Percentiles rank a stretch among this genome's conserved stretches.
Conservation (phyloP, 1,140 invertebrate species). For the Drosophila jambulina region DNA sequence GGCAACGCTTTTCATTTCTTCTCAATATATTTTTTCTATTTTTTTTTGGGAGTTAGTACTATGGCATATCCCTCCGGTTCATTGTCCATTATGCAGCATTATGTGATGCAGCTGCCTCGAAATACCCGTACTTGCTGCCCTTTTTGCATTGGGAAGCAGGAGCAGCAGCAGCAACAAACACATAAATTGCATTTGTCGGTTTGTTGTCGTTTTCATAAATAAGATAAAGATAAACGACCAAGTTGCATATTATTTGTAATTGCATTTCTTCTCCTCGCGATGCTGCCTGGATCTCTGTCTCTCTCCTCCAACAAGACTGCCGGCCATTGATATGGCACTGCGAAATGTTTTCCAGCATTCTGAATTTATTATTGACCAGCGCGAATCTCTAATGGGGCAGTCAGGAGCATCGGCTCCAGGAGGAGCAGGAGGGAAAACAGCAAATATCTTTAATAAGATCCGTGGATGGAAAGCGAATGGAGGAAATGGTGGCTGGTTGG, state of each 20-base stretch:
- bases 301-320: slow-evolving; percentile 48
- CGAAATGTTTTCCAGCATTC: slow-evolving; percentile 70
- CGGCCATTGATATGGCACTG: slow-evolving; percentile 68
- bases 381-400: slow-evolving; percentile 55
- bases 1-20: slow-evolving; percentile 71
- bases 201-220: slow-evolving; percentile 85
- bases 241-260: slow-evolving; percentile 85
- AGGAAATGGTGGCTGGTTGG: slow-evolving; percentile 14
- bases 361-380: slow-evolving; percentile 63
- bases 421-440: slow-evolving; percentile 2
- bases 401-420: not conserved
- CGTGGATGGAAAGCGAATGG: slow-evolving; percentile 25
- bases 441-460: slow-evolving; percentile 44
- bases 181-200: slow-evolving; percentile 85
- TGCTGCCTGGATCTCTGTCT: slow-evolving; percentile 28
- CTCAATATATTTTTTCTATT: slow-evolving; percentile 46
- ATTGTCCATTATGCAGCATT: slow-evolving; percentile 80
- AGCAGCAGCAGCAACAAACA: slow-evolving; percentile 68
- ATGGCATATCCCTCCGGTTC: slow-evolving; percentile 38
- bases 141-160: slow-evolving; percentile 72
- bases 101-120: slow-evolving; percentile 74
- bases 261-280: slow-evolving; percentile 77
- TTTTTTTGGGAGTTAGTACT: slow-evolving; percentile 57
- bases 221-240: slow-evolving; percentile 84
- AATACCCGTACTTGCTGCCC: slow-evolving; percentile 31